These are phyloP conservation scores for Rhinogobius similis DNA, from an alignment of 2,113 vertebrate species.

Conservation along the genomic window DNA sequence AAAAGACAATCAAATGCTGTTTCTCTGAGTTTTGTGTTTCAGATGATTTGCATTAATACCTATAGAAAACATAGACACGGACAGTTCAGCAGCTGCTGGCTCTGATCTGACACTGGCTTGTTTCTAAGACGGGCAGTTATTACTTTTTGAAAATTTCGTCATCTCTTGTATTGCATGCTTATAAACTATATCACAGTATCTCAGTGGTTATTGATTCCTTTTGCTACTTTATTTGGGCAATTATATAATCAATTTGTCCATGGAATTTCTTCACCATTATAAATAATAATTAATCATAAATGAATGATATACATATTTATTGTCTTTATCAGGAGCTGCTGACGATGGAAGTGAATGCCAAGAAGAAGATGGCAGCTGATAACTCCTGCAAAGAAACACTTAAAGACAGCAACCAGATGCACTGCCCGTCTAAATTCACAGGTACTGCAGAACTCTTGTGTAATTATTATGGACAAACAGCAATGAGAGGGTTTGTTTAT, in stretches of 20 bases:
- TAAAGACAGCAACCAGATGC: constrained; percentile 16
- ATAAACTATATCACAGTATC: too few species aligned
- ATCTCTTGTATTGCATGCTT: too few species aligned
- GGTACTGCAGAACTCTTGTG: constrained; percentile 24
- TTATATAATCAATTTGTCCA: neutral
- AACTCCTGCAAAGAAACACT: constrained; percentile 26
- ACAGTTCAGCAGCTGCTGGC: neutral
- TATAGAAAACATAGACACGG: too few species aligned
- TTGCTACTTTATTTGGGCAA: neutral
- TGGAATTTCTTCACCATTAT: neutral
- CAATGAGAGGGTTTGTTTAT: neutral
- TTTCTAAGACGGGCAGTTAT: too few species aligned
- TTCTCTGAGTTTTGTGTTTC: neutral
- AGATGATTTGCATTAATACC: neutral
- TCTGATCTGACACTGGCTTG: too few species aligned
- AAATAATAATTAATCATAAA: neutral
- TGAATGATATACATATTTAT: neutral
- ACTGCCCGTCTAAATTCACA: constrained; percentile 22
- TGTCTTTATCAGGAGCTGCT: constrained; percentile 20
- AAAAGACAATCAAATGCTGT: neutral
- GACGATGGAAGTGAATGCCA: constrained; percentile 61
- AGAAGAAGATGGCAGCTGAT: constrained; percentile 48
- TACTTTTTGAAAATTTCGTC: too few species aligned
- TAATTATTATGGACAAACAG: neutral
- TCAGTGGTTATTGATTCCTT: too few species aligned